phyloP scores from a whole-genome alignment of 2,888 invertebrate genomes.

The Neoitamus cyanurus region DNA sequence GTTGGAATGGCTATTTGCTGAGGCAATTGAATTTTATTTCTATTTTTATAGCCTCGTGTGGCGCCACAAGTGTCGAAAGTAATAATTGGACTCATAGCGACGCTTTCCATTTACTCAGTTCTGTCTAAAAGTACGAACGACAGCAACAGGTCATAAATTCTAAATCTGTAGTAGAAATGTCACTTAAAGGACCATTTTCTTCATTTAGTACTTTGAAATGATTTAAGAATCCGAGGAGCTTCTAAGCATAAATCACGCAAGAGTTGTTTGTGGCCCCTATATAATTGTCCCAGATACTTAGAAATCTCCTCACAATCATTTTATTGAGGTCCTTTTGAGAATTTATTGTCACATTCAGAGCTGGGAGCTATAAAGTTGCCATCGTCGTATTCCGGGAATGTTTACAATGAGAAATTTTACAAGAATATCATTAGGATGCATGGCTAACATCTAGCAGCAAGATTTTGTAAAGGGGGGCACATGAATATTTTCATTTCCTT shows the following conservation, averaged over 20 bases:
- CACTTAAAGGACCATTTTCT: background rate
- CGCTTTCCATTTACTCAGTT: background rate
- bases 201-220: background rate
- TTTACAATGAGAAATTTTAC: background rate
- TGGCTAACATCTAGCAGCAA: background rate
- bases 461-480: background rate
- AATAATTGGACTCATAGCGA: background rate
- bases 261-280: background rate
- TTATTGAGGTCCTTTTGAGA: background rate
- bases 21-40: background rate
- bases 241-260: background rate
- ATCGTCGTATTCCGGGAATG: background rate
- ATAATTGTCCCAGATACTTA: conserved; percentile 1
- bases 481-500: background rate
- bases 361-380: background rate
- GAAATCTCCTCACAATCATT: background rate
- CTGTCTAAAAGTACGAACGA: background rate
- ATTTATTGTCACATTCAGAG: background rate
- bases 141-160: background rate
- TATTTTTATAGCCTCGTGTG: background rate
- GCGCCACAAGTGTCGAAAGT: background rate
- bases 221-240: background rate
- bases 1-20: background rate
- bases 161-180: background rate
- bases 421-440: background rate